A percentile compares a stretch with the other conserved stretches of the same genome.
Conservation (phyloP, 2,113 vertebrate species). For the Sinocyclocheilus anophthalmus region DNA sequence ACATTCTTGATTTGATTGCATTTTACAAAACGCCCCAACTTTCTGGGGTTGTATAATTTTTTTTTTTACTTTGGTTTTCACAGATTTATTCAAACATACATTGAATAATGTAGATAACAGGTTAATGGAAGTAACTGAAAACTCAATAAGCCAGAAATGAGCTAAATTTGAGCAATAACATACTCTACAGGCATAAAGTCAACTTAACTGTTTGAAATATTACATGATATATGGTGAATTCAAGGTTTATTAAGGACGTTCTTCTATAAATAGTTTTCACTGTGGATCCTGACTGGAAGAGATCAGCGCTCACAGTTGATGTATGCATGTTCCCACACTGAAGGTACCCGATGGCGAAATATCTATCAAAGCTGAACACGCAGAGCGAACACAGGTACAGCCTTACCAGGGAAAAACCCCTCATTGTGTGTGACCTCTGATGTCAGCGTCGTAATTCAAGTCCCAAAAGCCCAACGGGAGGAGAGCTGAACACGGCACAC, state of each 20-base stretch:
- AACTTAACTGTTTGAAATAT: background rate
- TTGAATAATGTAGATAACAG: too few species aligned
- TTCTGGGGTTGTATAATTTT: too few species aligned
- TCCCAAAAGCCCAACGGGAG: conserved; percentile 4
- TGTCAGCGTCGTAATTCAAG: conserved; percentile 42
- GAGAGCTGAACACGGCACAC: conserved; percentile 22
- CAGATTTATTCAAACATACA: too few species aligned
- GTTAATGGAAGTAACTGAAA: background rate
- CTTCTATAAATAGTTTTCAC: background rate
- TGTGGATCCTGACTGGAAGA: background rate
- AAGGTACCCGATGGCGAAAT: background rate
- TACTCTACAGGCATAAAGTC: background rate
- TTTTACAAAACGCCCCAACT: too few species aligned
- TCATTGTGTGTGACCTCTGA: conserved; percentile 30
- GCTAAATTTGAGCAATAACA: background rate
- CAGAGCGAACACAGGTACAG: conserved; percentile 2
- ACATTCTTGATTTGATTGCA: too few species aligned
- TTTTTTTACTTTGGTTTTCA: too few species aligned
- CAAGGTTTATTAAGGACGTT: background rate
- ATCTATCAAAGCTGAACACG: conserved; percentile 22
- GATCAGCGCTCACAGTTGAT: background rate
- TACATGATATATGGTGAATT: background rate
- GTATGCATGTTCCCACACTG: conserved; percentile 1
- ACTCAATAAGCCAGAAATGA: background rate
- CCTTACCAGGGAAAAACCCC: background rate